Base-by-base conservation (phyloP, 2,888 invertebrate species). In the Calameuta filiformis region DNA sequence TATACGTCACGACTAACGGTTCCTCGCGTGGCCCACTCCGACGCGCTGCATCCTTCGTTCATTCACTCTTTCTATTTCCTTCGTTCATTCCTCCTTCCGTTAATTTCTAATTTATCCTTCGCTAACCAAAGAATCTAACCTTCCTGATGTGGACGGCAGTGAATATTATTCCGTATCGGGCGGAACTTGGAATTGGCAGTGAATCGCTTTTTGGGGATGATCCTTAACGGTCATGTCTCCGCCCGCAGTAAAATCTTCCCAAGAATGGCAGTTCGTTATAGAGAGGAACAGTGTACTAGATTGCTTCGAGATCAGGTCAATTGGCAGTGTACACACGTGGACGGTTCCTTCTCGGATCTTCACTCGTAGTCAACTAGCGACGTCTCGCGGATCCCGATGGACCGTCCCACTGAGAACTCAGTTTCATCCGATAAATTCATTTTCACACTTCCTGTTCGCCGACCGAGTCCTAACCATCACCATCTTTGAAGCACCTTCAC, bases 81-180 rank as follows among this genome's bases (percentile, higher is more conserved):
- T 56, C 74, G 1, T 31, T 68, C 31, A 4, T 37, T 40, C 74
- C 35, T 56, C 73, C 73, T 69, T 76, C 74, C 23, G 11, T 77
- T 11, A 68, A 75, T 71, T 74, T 69, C 12, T 35, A 35, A 31
- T 76, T 79, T 74, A 81, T 79, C 71, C 81, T 85, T 85, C 80
- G 9, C 56, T 23, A 56, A 56, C 23, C 56, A 9, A 23, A 23
- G 56, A 23, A 6, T 56, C 56, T 23, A 40, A 40, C 1, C 40
- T 15, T 40, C 15, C 40, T 4, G 12, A 15, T 15, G 4, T 2
- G 56, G 9, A 56, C 23, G 56, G 56, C 23, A 23, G 23, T 23
- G 2, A 56, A 56, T 56, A 2, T 56, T 56, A 56, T 56, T 56
- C 9, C 15, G 23, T 56, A 56, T 1, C 9, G 56, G 56, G 2